Evolutionary conservation across 1,140 invertebrate genomes (phyloP).

Genomic region (Watersipora subatra): DNA sequence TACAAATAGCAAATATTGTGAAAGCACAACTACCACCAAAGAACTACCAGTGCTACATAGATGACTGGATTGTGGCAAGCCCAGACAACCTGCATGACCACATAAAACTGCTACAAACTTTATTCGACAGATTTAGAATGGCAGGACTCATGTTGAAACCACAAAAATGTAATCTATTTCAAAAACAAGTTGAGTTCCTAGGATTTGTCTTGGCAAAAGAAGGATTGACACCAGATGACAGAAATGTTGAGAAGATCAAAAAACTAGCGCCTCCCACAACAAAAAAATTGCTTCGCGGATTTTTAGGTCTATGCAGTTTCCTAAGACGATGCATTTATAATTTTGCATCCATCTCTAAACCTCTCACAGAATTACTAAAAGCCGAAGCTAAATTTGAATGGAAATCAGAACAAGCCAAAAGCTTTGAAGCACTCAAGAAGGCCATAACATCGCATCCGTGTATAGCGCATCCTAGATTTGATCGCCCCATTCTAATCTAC

Average conservation of each 20-base stretch:
- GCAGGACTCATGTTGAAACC: background rate
- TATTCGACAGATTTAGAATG: background rate
- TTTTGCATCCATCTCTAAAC: background rate
- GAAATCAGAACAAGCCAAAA: background rate
- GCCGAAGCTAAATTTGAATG: background rate
- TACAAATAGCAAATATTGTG: background rate
- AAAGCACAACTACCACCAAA: background rate
- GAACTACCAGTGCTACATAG: background rate
- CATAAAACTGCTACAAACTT: background rate
- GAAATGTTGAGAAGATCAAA: constrained; percentile 32
- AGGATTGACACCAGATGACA: constrained; percentile 30
- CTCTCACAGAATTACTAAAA: background rate
- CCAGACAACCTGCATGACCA: background rate
- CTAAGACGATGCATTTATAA: constrained; percentile 20
- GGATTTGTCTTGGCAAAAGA: constrained; percentile 12
- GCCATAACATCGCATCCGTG: background rate
- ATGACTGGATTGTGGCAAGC: background rate
- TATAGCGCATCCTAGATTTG: background rate
- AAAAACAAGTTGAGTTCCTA: constrained; percentile 9
- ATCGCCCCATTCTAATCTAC: background rate
- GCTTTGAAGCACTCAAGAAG: background rate
- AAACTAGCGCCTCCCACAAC: constrained; percentile 26
- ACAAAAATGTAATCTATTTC: background rate
- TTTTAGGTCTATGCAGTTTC: constrained; percentile 24
- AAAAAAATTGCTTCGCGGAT: constrained; percentile 23